Percentiles rank a stretch among this genome's conserved stretches.
These are phyloP conservation scores for Aldrovandia affinis DNA, from an alignment of 2,797 vertebrate genomes.

Conservation along the genomic window DNA sequence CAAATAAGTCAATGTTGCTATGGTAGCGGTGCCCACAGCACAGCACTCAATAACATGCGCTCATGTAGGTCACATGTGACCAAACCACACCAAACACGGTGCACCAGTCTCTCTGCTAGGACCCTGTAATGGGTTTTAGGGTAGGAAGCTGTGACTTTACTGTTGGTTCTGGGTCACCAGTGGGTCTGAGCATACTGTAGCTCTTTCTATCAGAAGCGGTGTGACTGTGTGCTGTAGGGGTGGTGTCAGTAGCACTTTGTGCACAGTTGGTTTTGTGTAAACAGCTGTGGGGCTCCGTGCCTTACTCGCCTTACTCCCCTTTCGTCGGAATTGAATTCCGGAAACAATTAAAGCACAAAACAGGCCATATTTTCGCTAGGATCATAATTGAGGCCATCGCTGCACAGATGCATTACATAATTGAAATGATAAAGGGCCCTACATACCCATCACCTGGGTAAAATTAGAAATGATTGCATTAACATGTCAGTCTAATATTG, in stretches of 20 bases:
- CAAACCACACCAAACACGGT: neutral
- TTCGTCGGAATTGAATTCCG: neutral
- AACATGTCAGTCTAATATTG: slow-evolving; percentile 66
- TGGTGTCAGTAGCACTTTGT: neutral
- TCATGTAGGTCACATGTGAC: neutral
- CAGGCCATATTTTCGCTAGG: neutral
- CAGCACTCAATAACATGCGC: neutral
- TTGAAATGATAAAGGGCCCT: slow-evolving; percentile 26
- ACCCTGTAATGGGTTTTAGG: neutral
- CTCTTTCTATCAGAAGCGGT: too few species aligned
- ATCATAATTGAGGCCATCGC: slow-evolving; percentile 37
- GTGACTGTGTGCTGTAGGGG: neutral
- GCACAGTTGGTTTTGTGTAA: neutral
- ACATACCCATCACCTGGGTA: slow-evolving; percentile 35
- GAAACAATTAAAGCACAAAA: slow-evolving; percentile 10
- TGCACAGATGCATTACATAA: slow-evolving; percentile 54
- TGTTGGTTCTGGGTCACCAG: neutral
- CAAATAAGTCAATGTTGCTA: neutral
- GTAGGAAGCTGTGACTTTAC: neutral
- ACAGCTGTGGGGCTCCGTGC: neutral
- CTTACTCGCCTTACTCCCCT: neutral
- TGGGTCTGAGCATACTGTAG: too few species aligned
- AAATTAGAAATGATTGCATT: slow-evolving; percentile 69
- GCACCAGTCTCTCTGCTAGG: neutral
- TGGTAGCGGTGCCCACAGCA: neutral